Percentiles rank a stretch among this genome's conserved stretches.
Conservation (phyloP, 2,888 invertebrate species). For the Drosophila monieri region DNA sequence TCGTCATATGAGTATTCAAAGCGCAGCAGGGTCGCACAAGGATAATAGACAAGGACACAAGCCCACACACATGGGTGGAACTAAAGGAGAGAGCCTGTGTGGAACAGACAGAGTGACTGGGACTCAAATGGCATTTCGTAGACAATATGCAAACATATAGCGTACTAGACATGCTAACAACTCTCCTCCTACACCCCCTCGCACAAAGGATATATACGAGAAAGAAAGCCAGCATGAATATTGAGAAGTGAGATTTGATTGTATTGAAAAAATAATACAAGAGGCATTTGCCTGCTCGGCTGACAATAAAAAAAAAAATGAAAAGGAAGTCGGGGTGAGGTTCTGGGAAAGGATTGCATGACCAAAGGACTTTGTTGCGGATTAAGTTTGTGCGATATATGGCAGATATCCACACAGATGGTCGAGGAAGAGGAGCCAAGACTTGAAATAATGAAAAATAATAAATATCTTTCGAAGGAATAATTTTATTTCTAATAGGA, state of each 20-base stretch:
- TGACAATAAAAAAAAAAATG: not conserved
- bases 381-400: slow-evolving; percentile 6
- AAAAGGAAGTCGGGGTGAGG: not conserved
- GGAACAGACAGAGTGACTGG: slow-evolving; percentile 44
- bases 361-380: slow-evolving; percentile 8
- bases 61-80: slow-evolving; percentile 3
- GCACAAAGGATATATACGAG: not conserved
- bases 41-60: slow-evolving; percentile 13
- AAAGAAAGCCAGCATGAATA: slow-evolving; percentile 18
- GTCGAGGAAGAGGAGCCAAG: not conserved
- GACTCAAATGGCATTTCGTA: slow-evolving; percentile 65
- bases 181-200: not conserved
- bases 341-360: slow-evolving; percentile 8
- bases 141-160: slow-evolving; percentile 77
- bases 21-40: slow-evolving; percentile 39
- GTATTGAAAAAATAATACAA: slow-evolving; percentile 30
- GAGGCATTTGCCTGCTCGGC: slow-evolving; percentile 32
- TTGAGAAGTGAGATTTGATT: slow-evolving; percentile 46
- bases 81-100: not conserved
- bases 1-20: slow-evolving; percentile 35
- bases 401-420: slow-evolving; percentile 7
- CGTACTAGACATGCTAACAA: slow-evolving; percentile 52
- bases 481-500: no score
- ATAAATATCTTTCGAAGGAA: no score
- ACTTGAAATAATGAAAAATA: no score